Evolutionary conservation across 2,797 vertebrate species (phyloP), one percentile per base, ranked within the genome.

Genomic region (Emys orbicularis): DNA sequence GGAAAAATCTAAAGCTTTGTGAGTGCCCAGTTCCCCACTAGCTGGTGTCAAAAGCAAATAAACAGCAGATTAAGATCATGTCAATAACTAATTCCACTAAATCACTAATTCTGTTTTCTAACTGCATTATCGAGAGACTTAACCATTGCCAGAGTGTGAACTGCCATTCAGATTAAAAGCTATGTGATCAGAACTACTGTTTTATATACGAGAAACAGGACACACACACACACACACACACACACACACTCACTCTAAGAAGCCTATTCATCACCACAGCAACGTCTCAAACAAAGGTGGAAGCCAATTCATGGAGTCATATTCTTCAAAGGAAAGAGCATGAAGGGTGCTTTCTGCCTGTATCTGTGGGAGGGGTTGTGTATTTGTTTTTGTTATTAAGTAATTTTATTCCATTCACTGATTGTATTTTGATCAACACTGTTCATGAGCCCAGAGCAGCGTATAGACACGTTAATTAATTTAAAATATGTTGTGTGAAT

Each of bases 211-310:
- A 90, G 87, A 93, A 80, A 76, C 84, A 10, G 15, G 74, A 91
- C 94, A 93, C 77, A 27, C 27, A 10, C 4, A 10, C 4, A 41
- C 41, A 91, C 94, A 93, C 77, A 27, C 27, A 10, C 4, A 10
- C 4, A 41, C 41, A 13, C 89, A 53, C 95, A 87, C 90, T 15
- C 72, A 94, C 85, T 81, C 86, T 12, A 13, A 91, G 68, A 80
- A 87, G 93, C 90, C 90, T 77, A 95, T 97, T 97, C 92, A 96
- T 98, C 95, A 83, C 97, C 96, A 97, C 93, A 96, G 97, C 95
- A 98, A 97, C 97, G 84, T 79, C 93, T 34, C 89, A 89, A 98
- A 97, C 91, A 98, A 92, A 97, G 93, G 94, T 12, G 81, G 88
- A 91, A 94, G 86, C 84, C 94, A 79, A 87, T 90, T 89, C 93